These are phyloP conservation scores for Alloscopus bannaensis DNA, from an alignment of 2,888 invertebrate genomes.

Conservation along the genomic window DNA sequence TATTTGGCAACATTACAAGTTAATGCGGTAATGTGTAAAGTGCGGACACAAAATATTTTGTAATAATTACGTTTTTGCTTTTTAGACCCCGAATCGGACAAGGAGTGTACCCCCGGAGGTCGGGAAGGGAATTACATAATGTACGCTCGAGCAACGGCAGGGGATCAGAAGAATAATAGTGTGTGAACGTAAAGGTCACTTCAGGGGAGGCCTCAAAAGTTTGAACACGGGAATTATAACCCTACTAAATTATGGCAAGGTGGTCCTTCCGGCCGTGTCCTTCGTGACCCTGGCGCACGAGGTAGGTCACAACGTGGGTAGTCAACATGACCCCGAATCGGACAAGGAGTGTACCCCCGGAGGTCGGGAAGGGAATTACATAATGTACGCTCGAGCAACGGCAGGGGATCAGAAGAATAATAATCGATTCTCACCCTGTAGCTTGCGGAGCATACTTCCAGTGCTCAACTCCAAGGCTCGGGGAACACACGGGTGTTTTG, in stretches of 20 bases:
- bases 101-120: conserved; percentile 92
- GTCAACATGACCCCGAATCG: conserved; percentile 94
- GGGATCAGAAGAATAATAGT: conserved; percentile 96
- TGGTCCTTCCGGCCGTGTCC: conserved; percentile 98
- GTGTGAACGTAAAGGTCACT: conserved; percentile 98
- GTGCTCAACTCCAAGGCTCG: conserved; percentile 94
- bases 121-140: conserved; percentile 93
- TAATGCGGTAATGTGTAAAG: too few species aligned
- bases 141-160: conserved; percentile 97
- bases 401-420: conserved; percentile 99
- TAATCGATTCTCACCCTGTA: conserved; percentile 97
- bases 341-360: conserved; percentile 89
- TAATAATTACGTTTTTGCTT: too few species aligned
- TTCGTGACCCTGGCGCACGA: conserved; percentile 99
- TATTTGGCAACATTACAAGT: too few species aligned
- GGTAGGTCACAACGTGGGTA: conserved; percentile 99
- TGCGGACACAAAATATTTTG: too few species aligned
- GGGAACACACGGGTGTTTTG: conserved; percentile 93
- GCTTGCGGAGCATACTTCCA: conserved; percentile 92
- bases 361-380: conserved; percentile 97
- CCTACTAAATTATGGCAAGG: conserved; percentile 96
- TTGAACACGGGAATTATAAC: conserved; percentile 99
- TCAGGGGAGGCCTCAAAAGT: conserved; percentile 93
- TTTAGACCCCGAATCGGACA: conserved; percentile 88
- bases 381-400: conserved; percentile 99